Evolutionary conservation across 2,797 vertebrate genomes (phyloP).

Genomic region (Acanthiza pusilla): DNA sequence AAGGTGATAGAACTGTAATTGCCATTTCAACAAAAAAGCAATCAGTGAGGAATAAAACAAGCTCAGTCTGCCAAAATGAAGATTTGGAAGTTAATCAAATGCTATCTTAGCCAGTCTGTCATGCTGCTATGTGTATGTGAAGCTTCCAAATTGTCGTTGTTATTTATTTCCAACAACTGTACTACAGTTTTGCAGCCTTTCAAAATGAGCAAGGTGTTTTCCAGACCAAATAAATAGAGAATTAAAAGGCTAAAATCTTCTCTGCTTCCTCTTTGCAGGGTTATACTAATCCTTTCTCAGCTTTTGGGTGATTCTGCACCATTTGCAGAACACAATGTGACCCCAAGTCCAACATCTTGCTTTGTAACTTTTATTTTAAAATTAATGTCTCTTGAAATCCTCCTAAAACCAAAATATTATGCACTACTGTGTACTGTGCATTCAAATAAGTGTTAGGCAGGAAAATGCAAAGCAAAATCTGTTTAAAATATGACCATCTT

Average conservation of each 20-base stretch:
- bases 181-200: neutral
- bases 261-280: neutral
- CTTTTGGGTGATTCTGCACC: neutral
- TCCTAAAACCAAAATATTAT: neutral
- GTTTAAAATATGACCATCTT: neutral
- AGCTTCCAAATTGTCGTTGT: neutral
- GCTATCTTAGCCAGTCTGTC: neutral
- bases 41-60: conserved; percentile 14
- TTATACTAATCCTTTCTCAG: neutral
- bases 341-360: neutral
- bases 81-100: conserved; percentile 33
- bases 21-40: conserved; percentile 27
- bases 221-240: neutral
- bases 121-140: neutral
- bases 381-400: neutral
- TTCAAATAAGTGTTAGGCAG: neutral
- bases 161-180: neutral
- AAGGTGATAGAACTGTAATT: conserved; percentile 31
- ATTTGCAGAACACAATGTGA: neutral
- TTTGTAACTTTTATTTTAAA: neutral
- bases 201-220: neutral
- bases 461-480: neutral
- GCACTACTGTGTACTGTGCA: neutral
- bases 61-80: conserved; percentile 14
- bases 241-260: neutral